Percentiles rank a stretch among this genome's conserved stretches.
Conservation (phyloP, 2,113 vertebrate species). For the Coryphaenoides rupestris region DNA sequence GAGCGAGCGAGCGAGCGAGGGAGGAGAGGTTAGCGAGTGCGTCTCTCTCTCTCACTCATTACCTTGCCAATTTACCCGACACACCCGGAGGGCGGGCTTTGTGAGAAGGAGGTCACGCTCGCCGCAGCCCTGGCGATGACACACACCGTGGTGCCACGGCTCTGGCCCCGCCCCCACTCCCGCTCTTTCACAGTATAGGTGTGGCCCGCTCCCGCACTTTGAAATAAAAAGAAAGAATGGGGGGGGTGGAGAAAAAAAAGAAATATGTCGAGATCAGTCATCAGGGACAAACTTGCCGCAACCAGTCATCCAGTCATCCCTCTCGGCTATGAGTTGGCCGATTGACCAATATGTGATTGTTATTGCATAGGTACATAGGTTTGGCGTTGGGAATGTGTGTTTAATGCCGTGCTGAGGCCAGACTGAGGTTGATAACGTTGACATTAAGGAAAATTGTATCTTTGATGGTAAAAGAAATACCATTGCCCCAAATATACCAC, state of each 20-base stretch:
- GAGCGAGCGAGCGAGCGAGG: slow-evolving; percentile 51
- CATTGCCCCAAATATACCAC: too few relatives aligned
- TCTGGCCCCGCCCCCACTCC: slow-evolving; percentile 24
- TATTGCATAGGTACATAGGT: too few relatives aligned
- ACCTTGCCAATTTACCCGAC: slow-evolving; percentile 42
- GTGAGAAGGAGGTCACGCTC: slow-evolving; percentile 6
- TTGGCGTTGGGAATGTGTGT: background rate
- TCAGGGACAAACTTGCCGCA: too few relatives aligned
- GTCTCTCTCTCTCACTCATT: slow-evolving; percentile 41
- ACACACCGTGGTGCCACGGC: slow-evolving; percentile 16
- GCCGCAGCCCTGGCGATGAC: slow-evolving; percentile 20
- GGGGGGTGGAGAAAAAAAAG: too few relatives aligned
- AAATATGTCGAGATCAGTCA: too few relatives aligned
- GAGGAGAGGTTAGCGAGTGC: slow-evolving; percentile 49
- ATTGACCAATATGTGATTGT: too few relatives aligned
- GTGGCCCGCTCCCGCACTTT: too few relatives aligned
- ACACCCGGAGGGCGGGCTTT: slow-evolving; percentile 40
- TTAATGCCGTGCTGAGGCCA: background rate
- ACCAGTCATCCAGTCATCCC: too few relatives aligned
- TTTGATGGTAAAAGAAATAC: too few relatives aligned
- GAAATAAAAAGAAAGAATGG: too few relatives aligned
- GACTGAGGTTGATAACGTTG: slow-evolving; percentile 15
- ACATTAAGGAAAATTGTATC: background rate
- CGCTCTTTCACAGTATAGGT: slow-evolving; percentile 1
- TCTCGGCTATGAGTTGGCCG: too few relatives aligned